These are phyloP conservation scores for Idaea straminata DNA, from an alignment of 2,888 invertebrate genomes.

Conservation along the genomic window DNA sequence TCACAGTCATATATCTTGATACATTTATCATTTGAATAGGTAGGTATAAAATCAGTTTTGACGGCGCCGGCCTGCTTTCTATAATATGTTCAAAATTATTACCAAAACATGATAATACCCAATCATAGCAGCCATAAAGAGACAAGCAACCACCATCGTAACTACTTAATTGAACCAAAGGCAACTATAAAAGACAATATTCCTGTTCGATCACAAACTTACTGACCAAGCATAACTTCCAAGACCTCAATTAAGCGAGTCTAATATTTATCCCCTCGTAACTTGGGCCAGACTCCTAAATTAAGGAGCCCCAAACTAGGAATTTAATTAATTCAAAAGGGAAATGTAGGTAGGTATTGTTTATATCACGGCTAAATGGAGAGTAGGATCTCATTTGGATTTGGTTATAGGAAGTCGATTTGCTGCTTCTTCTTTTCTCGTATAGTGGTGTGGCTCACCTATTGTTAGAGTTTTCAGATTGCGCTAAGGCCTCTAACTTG, in stretches of 20 bases:
- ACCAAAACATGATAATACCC: neutral
- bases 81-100: neutral
- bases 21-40: too few species aligned
- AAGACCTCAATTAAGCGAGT: slow-evolving; percentile 18
- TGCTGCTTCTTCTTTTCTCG: slow-evolving; percentile 20
- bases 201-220: neutral
- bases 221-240: slow-evolving; percentile 2
- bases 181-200: slow-evolving; percentile 1
- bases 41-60: too few species aligned
- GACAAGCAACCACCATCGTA: neutral
- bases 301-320: slow-evolving; percentile 41
- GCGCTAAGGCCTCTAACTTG: too few species aligned
- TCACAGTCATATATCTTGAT: too few species aligned
- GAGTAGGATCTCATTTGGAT: slow-evolving; percentile 22
- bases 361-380: slow-evolving; percentile 26
- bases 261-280: slow-evolving; percentile 30
- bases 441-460: too few species aligned
- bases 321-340: slow-evolving; percentile 65
- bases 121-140: neutral
- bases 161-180: neutral
- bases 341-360: slow-evolving; percentile 40
- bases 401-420: slow-evolving; percentile 12
- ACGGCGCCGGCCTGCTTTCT: too few species aligned
- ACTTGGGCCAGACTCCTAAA: slow-evolving; percentile 28
- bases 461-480: too few species aligned